Conservation (phyloP, 2,888 invertebrate species). For the Tetheella fluctuosa region DNA sequence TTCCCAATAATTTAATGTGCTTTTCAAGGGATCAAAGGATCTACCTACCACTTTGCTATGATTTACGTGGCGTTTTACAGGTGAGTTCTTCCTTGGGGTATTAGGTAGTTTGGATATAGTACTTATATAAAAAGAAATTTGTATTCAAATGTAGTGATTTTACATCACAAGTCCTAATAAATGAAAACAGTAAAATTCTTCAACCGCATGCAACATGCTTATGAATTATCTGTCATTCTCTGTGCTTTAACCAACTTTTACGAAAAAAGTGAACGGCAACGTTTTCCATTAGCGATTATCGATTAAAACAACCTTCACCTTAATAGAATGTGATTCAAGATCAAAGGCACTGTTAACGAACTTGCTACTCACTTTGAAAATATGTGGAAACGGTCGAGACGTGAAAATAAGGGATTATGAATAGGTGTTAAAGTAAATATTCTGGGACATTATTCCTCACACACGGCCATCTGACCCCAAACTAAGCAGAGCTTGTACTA, state of each 20-base stretch:
- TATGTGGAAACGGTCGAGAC: not conserved
- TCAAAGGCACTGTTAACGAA: conserved; percentile 7
- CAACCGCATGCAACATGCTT: not conserved
- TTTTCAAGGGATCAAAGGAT: too few species aligned
- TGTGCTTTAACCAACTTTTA: not conserved
- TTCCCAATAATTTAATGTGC: too few species aligned
- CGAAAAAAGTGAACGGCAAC: not conserved
- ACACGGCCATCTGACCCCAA: too few species aligned
- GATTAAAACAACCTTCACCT: conserved; percentile 5
- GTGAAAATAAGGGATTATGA: not conserved
- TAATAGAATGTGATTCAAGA: conserved; percentile 3
- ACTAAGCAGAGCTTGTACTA: too few species aligned
- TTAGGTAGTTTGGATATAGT: too few species aligned
- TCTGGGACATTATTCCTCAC: too few species aligned
- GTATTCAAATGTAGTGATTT: too few species aligned
- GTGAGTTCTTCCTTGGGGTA: too few species aligned
- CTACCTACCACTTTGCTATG: too few species aligned
- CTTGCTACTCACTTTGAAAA: conserved; percentile 1
- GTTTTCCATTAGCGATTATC: conserved; percentile 2
- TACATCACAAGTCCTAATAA: not conserved
- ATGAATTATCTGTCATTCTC: not conserved
- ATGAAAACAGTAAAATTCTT: not conserved
- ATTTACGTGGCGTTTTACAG: too few species aligned
- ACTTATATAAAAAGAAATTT: too few species aligned
- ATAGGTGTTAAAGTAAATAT: too few species aligned